phyloP scores from a whole-genome alignment of 2,797 vertebrate species.

The Protonibea diacanthus region DNA sequence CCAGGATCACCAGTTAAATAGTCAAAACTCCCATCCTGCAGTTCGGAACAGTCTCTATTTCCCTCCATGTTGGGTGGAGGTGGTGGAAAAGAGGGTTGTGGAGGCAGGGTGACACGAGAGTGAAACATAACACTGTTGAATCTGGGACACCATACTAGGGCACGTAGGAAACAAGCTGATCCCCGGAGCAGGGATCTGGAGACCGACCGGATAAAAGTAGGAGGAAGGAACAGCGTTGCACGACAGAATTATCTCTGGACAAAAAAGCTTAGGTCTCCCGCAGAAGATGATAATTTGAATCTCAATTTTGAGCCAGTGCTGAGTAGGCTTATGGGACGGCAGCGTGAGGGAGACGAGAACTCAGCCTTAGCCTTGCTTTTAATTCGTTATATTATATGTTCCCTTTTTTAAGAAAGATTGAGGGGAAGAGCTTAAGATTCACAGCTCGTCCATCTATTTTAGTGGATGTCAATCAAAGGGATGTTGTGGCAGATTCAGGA shows the following conservation, averaged over 20 bases:
- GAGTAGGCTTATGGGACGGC: conserved; percentile 60
- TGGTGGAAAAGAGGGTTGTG: conserved; percentile 22
- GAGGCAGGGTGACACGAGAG: conserved; percentile 63
- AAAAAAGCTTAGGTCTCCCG: conserved; percentile 45
- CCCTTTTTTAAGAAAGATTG: conserved; percentile 33
- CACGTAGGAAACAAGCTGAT: conserved; percentile 70
- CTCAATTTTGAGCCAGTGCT: conserved; percentile 60
- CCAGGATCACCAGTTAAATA: neutral
- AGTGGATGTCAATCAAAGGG: conserved; percentile 48
- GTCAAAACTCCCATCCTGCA: neutral
- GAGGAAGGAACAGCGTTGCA: conserved; percentile 51
- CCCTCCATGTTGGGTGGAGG: conserved; percentile 32
- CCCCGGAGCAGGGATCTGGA: conserved; percentile 76
- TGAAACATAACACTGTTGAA: conserved; percentile 69
- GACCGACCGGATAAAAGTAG: conserved; percentile 67
- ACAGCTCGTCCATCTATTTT: conserved; percentile 42
- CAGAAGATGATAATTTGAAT: conserved; percentile 62
- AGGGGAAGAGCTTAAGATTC: conserved; percentile 33
- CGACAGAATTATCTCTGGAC: conserved; percentile 66
- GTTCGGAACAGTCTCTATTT: conserved; percentile 16
- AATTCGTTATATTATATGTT: conserved; percentile 17
- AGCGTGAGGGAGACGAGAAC: conserved; percentile 7
- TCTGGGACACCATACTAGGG: conserved; percentile 80
- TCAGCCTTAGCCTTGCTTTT: conserved; percentile 22
- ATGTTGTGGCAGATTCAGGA: conserved; percentile 24